Base-by-base conservation (phyloP, 2,888 invertebrate genomes). In the Caenorhabditis sp. region DNA sequence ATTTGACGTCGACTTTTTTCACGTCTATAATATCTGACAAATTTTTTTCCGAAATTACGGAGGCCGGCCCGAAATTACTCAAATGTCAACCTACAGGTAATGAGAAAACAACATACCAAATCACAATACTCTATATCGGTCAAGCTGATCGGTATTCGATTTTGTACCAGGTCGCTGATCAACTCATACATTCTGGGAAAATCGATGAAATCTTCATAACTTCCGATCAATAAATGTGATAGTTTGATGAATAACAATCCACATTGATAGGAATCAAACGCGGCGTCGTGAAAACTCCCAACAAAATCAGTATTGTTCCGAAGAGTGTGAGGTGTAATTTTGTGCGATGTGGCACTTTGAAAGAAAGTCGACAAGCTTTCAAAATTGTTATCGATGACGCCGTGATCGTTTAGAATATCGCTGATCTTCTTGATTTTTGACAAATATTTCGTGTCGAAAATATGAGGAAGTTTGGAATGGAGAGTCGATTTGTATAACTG, bases 191-290 rank as follows among this genome's bases (percentile, higher is more conserved):
- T 64, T 19, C 61, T 31, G 1, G 61, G 61, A 58, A 72, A 72
- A 1, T 50, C 31, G 14, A 64, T 26, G 21, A 31, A 23, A 37
- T 57, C 8, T 64, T 50, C 14, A 23, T 19, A 12, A 59, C 61
- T 37, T 60, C 49, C 31, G 59, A 68, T 58, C 31, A 50, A 66
- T 1, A 59, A 59, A 37, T 73, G 73, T 17, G 68, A 62, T 31
- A 69, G 12, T n/a, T 68, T 68, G 57, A 68, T n/a, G 27, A 73
- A 73, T 14, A 73, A 55, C 36, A 61, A 60, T 43, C 73, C 73
- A 17, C 68, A 68, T 31, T 65, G 50, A 27, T 55, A 73, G 17
- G 66, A 61, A 49, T 73, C 73, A 58, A 65, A 68, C 10, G 50
- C 65, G 17, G 73, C 73, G 21, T 73, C 62, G 31, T 73, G 72